Evolutionary conservation across 2,888 invertebrate species (phyloP).

Genomic region (Thelaira solivaga): DNA sequence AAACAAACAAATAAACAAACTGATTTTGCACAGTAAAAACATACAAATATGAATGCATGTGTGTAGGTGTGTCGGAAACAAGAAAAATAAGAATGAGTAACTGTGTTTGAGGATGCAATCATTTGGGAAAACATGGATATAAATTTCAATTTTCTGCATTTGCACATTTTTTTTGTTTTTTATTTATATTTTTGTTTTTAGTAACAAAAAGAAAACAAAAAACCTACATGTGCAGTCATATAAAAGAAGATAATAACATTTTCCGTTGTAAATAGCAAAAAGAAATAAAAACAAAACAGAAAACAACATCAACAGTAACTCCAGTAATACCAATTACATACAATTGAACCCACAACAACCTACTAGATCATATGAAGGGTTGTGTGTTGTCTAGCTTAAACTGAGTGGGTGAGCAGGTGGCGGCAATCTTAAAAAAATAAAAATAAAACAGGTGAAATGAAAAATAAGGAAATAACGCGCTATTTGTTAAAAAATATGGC

Average conservation of each 20-base stretch:
- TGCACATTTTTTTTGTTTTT: conserved; percentile 35
- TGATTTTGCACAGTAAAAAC: conserved; percentile 10
- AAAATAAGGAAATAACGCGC: not conserved
- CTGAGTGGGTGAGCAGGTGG: not conserved
- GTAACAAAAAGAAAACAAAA: conserved; percentile 44
- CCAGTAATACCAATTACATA: conserved; percentile 16
- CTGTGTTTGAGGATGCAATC: conserved; percentile 33
- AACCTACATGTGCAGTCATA: conserved; percentile 40
- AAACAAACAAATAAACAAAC: conserved; percentile 39
- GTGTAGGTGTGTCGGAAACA: not conserved
- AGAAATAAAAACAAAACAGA: not conserved
- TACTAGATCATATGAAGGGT: not conserved
- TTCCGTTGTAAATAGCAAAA: conserved; percentile 42
- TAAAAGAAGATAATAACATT: conserved; percentile 47
- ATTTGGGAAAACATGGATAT: conserved; percentile 59
- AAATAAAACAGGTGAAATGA: not conserved
- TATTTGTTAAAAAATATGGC: conserved; percentile 23
- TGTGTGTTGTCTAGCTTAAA: not conserved
- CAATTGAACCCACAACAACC: conserved; percentile 37
- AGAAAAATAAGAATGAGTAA: not conserved
- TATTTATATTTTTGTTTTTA: not conserved
- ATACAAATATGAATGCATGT: not conserved
- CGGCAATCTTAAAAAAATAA: not conserved
- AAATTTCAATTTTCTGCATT: conserved; percentile 60
- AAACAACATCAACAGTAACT: not conserved